Percentiles rank a stretch among this genome's conserved stretches.
phyloP scores from a whole-genome alignment of 2,888 invertebrate species.

The Drosophila falleni region DNA sequence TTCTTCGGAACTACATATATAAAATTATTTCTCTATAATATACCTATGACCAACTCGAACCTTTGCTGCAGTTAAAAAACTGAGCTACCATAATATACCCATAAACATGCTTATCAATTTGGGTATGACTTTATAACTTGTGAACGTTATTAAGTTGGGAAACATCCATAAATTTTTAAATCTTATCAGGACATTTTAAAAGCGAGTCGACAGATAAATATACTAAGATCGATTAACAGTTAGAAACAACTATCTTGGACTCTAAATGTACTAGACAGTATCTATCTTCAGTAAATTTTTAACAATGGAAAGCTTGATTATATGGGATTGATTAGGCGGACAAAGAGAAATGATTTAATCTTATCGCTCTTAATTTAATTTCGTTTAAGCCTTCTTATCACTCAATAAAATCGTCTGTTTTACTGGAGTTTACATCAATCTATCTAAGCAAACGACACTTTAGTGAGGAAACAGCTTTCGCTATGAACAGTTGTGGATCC shows the following conservation, averaged over 20 bases:
- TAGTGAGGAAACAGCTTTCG: conserved; percentile 40
- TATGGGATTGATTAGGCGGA: neutral
- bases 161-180: conserved; percentile 16
- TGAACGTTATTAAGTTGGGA: conserved; percentile 12
- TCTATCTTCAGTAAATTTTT: neutral
- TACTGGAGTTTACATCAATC: neutral
- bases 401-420: conserved; percentile 18
- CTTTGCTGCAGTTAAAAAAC: neutral
- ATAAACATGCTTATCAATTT: conserved; percentile 18
- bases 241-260: conserved; percentile 9
- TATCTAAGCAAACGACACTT: neutral
- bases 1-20: neutral
- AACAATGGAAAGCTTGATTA: neutral
- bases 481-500: conserved; percentile 40
- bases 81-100: neutral
- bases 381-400: neutral
- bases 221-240: neutral
- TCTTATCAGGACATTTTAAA: neutral
- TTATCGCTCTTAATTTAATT: conserved; percentile 15
- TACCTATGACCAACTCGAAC: neutral
- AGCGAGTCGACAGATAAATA: neutral
- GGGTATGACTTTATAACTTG: neutral
- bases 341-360: conserved; percentile 15
- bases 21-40: neutral
- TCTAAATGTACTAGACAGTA: neutral